Evolutionary conservation across 2,888 invertebrate genomes (phyloP).

Genomic region (Platycheirus rosarum): DNA sequence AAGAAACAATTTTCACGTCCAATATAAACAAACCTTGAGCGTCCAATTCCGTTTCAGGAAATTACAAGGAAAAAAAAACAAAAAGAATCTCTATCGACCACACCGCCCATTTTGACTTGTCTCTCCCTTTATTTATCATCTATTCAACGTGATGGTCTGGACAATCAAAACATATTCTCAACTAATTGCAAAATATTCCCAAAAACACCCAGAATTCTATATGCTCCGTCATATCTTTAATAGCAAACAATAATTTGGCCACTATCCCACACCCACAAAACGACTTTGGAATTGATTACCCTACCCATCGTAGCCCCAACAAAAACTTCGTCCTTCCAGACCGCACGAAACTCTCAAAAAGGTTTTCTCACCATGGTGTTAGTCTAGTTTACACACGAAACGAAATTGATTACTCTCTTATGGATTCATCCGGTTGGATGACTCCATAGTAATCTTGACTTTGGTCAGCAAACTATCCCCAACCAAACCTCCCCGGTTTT

Average conservation of each 20-base stretch:
- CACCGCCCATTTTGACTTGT: slow-evolving; percentile 20
- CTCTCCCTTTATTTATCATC: neutral
- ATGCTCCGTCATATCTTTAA: slow-evolving; percentile 40
- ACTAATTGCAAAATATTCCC: slow-evolving; percentile 66
- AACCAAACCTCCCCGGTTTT: neutral
- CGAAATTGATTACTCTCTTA: slow-evolving; percentile 55
- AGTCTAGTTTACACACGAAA: slow-evolving; percentile 20
- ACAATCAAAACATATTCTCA: slow-evolving; percentile 60
- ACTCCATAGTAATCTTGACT: slow-evolving; percentile 66
- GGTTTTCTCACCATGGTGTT: neutral
- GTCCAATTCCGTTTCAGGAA: slow-evolving; percentile 7
- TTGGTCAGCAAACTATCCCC: slow-evolving; percentile 50
- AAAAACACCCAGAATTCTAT: slow-evolving; percentile 49
- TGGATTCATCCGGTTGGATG: slow-evolving; percentile 55
- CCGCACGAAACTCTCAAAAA: neutral
- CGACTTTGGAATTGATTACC: slow-evolving; percentile 40
- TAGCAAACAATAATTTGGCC: slow-evolving; percentile 60
- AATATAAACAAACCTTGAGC: slow-evolving; percentile 8
- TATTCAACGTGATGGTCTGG: slow-evolving; percentile 9
- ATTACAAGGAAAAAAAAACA: neutral
- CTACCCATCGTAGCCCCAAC: neutral
- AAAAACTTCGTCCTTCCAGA: slow-evolving; percentile 45
- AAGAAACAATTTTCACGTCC: neutral
- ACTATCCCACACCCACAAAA: slow-evolving; percentile 15
- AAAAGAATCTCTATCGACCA: slow-evolving; percentile 16